These are phyloP conservation scores for Nesidiocoris tenuis DNA, from an alignment of 2,888 invertebrate genomes.

Conservation along the genomic window DNA sequence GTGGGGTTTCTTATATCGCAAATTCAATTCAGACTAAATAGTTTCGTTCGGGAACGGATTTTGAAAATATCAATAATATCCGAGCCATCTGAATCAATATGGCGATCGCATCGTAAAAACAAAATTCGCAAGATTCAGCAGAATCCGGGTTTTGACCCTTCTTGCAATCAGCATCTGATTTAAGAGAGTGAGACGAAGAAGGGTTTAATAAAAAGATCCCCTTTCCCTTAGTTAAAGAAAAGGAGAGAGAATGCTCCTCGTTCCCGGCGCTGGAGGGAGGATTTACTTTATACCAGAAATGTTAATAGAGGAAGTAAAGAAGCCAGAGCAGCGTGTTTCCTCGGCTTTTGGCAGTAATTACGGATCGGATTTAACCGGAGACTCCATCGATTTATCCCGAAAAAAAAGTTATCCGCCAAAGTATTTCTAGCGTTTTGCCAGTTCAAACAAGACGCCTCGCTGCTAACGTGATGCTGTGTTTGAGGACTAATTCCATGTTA, in stretches of 20 bases:
- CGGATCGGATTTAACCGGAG: neutral
- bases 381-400: no score
- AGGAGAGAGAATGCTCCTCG: neutral
- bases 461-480: no score
- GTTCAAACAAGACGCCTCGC: no score
- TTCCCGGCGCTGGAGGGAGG: conserved; percentile 10
- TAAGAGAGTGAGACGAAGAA: conserved; percentile 8
- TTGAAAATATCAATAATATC: no score
- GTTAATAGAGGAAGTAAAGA: conserved; percentile 28
- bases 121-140: neutral
- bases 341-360: neutral
- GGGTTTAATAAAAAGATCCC: conserved; percentile 36
- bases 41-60: no score
- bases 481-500: no score
- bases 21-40: no score
- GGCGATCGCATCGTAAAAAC: no score
- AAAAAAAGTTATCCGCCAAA: no score
- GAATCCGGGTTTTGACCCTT: neutral
- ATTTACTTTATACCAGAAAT: conserved; percentile 33
- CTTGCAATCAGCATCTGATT: conserved; percentile 36
- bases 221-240: conserved; percentile 10
- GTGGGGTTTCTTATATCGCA: no score
- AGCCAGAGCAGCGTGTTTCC: neutral
- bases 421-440: no score
- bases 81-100: no score